Base-by-base conservation (phyloP, 2,888 invertebrate species). In the Diarsia brunnea region DNA sequence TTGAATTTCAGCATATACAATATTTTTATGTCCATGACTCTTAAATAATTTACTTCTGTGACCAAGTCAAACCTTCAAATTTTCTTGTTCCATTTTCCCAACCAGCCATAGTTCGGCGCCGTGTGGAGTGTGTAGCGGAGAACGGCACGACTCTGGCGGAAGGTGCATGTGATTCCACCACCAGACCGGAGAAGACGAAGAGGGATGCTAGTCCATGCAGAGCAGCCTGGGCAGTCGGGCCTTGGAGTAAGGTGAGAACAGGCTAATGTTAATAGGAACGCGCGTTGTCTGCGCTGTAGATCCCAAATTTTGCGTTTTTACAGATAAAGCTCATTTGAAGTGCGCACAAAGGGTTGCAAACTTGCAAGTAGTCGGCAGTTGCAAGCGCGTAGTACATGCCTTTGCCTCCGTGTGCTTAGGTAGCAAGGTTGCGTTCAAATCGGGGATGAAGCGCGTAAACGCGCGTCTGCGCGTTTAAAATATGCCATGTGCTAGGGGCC, bases 191-290 rank as follows among this genome's bases (percentile, higher is more conserved):
- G 69, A 97, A 98, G 87, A 97, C 97, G 49, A 98, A 98, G 91
- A 98, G 98, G 90, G 99, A 99, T 91, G 97, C 97, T 90, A 98
- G 98, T 90, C 97, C 97, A n/a, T 99, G 99, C 95, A 98, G 97
- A 89, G 98, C 99, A 0, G 97, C 98, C 69, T 99, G 99, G 99
- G 97, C 98, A 79, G 98, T 98, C 8, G 98, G 99, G 14, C 97
- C 98, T 75, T 99, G 99, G 99, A 99, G 99, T 60, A 98, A 98
- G 97, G 99, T 99, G 95, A 94, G 82, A 45, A 14, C 0, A 53
- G n/a, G 31, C 10, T 31, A 24, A 27, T 38, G 11, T n/a, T n/a
- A n/a, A n/a, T n/a, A n/a, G n/a, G n/a, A n/a, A n/a, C n/a, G n/a
- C n/a, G n/a, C n/a, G n/a, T n/a, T n/a, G n/a, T n/a, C n/a, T n/a